phyloP scores from a whole-genome alignment of 2,888 invertebrate species.

The Ophion ellenae region DNA sequence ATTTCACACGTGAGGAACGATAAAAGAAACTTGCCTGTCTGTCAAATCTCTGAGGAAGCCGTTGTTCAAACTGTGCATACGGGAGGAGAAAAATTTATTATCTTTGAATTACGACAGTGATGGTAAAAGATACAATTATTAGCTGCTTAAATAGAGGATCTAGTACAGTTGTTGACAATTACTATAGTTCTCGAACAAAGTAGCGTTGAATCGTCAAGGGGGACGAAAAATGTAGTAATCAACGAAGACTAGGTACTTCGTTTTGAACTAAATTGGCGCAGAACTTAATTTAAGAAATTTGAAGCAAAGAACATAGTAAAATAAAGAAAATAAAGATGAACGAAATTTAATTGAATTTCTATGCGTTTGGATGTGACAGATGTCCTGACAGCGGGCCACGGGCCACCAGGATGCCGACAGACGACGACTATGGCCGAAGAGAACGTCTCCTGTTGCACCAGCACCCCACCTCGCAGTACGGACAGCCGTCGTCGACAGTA shows the following conservation, averaged over 20 bases:
- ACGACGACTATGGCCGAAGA: slow-evolving; percentile 84
- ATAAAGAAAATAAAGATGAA: background rate
- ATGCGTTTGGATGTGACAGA: slow-evolving; percentile 80
- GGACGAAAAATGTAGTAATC: background rate
- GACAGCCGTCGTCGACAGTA: slow-evolving; percentile 72
- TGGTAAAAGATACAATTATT: slow-evolving; percentile 4
- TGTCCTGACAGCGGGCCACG: slow-evolving; percentile 88
- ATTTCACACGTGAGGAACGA: background rate
- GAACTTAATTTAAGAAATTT: no score
- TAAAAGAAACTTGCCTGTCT: slow-evolving; percentile 12
- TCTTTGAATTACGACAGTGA: background rate
- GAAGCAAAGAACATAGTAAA: no score
- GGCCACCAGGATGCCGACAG: slow-evolving; percentile 87
- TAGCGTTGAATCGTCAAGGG: background rate
- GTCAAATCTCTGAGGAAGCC: background rate
- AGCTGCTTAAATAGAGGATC: background rate
- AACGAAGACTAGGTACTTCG: background rate
- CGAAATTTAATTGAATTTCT: background rate
- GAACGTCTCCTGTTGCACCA: slow-evolving; percentile 83
- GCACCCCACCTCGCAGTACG: slow-evolving; percentile 81
- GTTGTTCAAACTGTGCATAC: slow-evolving; percentile 13
- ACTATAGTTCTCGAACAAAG: no score
- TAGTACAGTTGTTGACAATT: background rate
- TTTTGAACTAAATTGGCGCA: background rate
- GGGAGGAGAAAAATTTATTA: background rate